Evolutionary conservation across 2,888 invertebrate genomes (phyloP).

Genomic region (Caenorhabditis imperialis): DNA sequence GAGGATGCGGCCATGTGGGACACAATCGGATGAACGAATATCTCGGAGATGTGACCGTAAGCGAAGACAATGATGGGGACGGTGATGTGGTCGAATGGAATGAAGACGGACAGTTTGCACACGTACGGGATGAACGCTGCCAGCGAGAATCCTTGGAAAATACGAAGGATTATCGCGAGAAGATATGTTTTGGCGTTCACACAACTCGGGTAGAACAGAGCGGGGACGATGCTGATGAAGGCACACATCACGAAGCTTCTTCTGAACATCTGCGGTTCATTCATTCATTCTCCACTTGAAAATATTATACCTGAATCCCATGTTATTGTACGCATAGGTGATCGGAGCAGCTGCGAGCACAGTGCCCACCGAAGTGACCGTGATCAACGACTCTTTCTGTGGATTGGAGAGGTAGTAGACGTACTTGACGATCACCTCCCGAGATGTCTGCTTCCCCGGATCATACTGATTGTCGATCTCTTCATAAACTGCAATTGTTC

Average conservation of each 20-base stretch:
- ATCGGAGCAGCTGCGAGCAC: constrained; percentile 55
- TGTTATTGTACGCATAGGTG: constrained; percentile 57
- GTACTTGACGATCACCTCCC: constrained; percentile 48
- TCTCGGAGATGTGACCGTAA: constrained; percentile 59
- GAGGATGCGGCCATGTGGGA: constrained; percentile 48
- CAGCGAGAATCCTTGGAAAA: constrained; percentile 62
- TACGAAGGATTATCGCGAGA: constrained; percentile 58
- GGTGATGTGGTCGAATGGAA: constrained; percentile 62
- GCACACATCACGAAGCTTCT: constrained; percentile 61
- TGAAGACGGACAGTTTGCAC: constrained; percentile 61
- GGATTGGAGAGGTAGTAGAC: constrained; percentile 61
- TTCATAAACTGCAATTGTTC: constrained; percentile 48
- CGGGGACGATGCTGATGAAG: constrained; percentile 56
- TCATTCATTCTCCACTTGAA: not conserved
- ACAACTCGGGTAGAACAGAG: constrained; percentile 57
- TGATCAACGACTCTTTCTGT: constrained; percentile 57
- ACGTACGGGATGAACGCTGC: constrained; percentile 60
- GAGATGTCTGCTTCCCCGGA: constrained; percentile 27
- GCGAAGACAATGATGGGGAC: constrained; percentile 61
- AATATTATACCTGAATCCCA: constrained; percentile 51
- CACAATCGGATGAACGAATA: constrained; percentile 52
- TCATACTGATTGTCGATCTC: constrained; percentile 51
- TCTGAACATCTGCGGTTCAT: constrained; percentile 26
- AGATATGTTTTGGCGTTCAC: constrained; percentile 58
- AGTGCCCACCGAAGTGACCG: constrained; percentile 57